These are phyloP conservation scores for Acanthopagrus latus DNA, from an alignment of 2,797 vertebrate genomes.

Conservation along the genomic window DNA sequence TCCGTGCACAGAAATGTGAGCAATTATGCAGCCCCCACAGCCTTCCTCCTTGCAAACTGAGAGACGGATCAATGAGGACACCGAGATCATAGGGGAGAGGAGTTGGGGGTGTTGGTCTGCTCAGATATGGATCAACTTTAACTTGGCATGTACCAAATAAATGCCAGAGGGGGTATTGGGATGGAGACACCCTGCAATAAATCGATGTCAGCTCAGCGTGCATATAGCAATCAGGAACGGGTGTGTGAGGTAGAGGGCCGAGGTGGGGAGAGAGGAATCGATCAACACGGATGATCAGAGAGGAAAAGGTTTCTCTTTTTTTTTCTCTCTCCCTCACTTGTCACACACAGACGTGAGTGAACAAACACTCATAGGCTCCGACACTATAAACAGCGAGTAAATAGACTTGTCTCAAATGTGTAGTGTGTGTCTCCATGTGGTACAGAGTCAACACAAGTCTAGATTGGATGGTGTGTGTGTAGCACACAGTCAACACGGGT, in stretches of 20 bases:
- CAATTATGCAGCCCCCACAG: constrained; percentile 56
- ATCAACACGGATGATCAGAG: constrained; percentile 59
- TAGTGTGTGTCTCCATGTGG: constrained; percentile 24
- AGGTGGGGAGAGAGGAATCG: constrained; percentile 49
- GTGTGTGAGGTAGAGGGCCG: constrained; percentile 38
- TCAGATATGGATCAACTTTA: constrained; percentile 78
- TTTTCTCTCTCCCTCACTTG: constrained; percentile 2
- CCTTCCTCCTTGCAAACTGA: constrained; percentile 57
- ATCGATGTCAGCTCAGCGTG: constrained; percentile 69
- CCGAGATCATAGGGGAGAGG: constrained; percentile 61
- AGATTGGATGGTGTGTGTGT: constrained; percentile 50
- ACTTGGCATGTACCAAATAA: constrained; percentile 74
- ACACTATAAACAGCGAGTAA: constrained; percentile 34
- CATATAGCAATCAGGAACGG: constrained; percentile 43
- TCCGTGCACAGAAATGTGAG: constrained; percentile 29
- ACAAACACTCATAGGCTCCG: constrained; percentile 6
- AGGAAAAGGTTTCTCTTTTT: constrained; percentile 15
- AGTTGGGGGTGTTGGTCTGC: constrained; percentile 55
- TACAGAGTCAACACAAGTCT: constrained; percentile 55
- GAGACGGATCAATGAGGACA: constrained; percentile 69
- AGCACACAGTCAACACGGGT: constrained; percentile 57
- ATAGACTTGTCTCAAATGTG: constrained; percentile 41
- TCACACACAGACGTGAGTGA: constrained; percentile 24
- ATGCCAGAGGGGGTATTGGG: constrained; percentile 54
- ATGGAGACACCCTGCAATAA: constrained; percentile 53